Base-by-base conservation (phyloP, 2,113 vertebrate species). In the Stegostoma tigrinum region DNA sequence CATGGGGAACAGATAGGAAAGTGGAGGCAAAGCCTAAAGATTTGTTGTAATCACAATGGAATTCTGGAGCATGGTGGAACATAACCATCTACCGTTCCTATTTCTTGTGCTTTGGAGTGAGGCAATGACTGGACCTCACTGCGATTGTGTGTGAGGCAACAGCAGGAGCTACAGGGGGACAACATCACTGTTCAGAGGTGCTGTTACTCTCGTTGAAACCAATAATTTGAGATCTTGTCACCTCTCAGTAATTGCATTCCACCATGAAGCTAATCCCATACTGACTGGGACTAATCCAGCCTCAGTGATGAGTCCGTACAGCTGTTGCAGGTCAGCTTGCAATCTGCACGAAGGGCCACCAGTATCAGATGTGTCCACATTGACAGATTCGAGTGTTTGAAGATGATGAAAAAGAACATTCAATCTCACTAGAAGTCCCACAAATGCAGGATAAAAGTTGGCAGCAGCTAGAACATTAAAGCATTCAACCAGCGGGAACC, bases 351-450 rank as follows among this genome's bases (percentile, higher is more conserved):
- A 96, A 23, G 97, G 78, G 66, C 95, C 96, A 8, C 96, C 94
- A 78, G 97, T 85, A 23, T 93, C 95, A 4, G n/a, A 52, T 15
- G 42, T 0, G 0, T 87, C 0, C 0, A 10, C 24, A 55, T 48
- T 96, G 0, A 96, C 21, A 30, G 96, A 96, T 45, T 96, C 96
- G 23, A 97, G 97, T 1, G 96, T 93, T 86, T 96, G 96, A 96
- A 97, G 95, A 0, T 96, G 96, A 0, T 1, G 96, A 24, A 96
- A 96, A 14, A 96, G 96, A 95, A 99, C 96, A 96, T 0, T 96
- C 0, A 97, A 97, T 95, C 97, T 97, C 95, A 97, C 96, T 19
- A 98, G 96, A 96, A 99, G 97, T 68, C 97, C 95, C 0, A 97
- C 96, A 83, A 98, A 93, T 0, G 97, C 96, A 23, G 93, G 52